phyloP scores from a whole-genome alignment of 2,888 invertebrate species.

The Eupithecia exiguata region DNA sequence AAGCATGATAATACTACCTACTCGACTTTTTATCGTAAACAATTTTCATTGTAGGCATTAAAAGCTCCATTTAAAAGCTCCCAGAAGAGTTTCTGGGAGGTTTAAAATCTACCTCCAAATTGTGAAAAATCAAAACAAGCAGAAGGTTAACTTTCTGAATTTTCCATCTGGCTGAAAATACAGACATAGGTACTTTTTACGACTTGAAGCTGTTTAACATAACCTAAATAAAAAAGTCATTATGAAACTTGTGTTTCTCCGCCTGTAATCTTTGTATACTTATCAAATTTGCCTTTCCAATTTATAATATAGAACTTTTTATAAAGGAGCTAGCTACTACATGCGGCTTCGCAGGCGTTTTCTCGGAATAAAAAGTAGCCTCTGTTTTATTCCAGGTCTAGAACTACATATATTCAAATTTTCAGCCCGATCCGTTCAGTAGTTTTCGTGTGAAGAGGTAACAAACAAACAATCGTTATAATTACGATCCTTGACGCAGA shows the following conservation, averaged over 20 bases:
- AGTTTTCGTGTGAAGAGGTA: no score
- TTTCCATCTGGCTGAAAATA: background rate
- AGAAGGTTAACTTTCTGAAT: background rate
- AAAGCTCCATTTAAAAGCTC: background rate
- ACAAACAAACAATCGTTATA: no score
- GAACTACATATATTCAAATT: no score
- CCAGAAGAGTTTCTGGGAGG: no score
- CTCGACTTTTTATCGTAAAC: background rate
- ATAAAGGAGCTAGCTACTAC: background rate
- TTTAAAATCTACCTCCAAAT: no score
- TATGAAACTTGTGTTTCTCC: slow-evolving; percentile 6
- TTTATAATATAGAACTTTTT: background rate
- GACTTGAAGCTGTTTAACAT: slow-evolving; percentile 5
- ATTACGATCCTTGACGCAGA: no score
- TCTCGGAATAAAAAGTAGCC: background rate
- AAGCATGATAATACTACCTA: background rate
- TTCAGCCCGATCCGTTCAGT: no score
- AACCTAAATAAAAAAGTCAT: slow-evolving; percentile 15
- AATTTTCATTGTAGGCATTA: background rate
- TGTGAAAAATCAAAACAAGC: background rate
- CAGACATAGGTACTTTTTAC: background rate
- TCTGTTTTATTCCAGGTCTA: background rate
- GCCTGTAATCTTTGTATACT: background rate
- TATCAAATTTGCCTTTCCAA: background rate
- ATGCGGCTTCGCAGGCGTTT: background rate